Evolutionary conservation across 2,888 invertebrate genomes (phyloP).

Genomic region (Acanthosepion esculentum): DNA sequence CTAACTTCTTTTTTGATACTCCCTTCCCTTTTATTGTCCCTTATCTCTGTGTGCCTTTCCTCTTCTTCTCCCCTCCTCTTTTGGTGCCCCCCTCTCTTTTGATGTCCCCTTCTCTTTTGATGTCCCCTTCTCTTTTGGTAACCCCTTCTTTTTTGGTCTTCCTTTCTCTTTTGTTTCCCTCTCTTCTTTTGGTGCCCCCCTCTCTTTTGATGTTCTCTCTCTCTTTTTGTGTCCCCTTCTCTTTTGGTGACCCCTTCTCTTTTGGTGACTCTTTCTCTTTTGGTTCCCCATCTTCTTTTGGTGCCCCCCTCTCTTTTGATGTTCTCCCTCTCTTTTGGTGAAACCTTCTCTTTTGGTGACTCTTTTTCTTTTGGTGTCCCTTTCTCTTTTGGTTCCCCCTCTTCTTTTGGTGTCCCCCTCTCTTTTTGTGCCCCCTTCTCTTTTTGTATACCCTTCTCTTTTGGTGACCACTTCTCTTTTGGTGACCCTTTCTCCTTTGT

Average conservation of each 20-base stretch:
- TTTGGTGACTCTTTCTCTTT: neutral
- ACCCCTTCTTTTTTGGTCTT: neutral
- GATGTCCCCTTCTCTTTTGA: neutral
- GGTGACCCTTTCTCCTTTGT: too few species aligned
- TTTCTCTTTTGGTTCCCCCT: neutral
- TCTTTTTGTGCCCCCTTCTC: too few species aligned
- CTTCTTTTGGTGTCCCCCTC: neutral
- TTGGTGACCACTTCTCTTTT: too few species aligned
- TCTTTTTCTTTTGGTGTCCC: too few species aligned
- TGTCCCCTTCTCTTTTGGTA: neutral
- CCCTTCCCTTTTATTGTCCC: neutral
- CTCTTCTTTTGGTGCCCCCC: neutral
- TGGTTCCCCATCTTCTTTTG: rapidly evolving
- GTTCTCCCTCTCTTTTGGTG: too few species aligned
- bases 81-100: neutral
- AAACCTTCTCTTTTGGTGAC: too few species aligned
- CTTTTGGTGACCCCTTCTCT: neutral
- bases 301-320: neutral
- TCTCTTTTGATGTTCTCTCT: neutral
- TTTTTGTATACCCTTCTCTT: neutral
- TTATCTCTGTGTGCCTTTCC: neutral
- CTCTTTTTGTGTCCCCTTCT: neutral
- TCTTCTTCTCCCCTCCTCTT: neutral
- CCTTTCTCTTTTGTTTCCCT: neutral
- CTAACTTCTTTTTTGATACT: neutral